Base-by-base conservation (phyloP, 2,797 vertebrate genomes). In the Urophycis tenuis region DNA sequence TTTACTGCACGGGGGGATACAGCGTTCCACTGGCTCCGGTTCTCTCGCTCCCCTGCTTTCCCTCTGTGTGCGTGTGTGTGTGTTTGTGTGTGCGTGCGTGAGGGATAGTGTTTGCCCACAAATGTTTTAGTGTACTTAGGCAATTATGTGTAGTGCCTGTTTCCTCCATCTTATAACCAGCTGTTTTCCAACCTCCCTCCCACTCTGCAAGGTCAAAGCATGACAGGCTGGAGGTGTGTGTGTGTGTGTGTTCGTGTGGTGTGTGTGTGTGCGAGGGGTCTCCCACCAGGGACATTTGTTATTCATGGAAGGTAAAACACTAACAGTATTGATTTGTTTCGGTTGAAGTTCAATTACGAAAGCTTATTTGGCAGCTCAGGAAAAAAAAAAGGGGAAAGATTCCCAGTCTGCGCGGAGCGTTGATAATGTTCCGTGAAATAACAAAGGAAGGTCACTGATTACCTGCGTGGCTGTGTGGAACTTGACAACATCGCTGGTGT, bases 341-440 rank as follows among this genome's bases (percentile, higher is more conserved):
- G 77, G 77, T 80, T 81, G 29, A 81, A 84, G 83, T 87, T 84
- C 79, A 84, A 80, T 86, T 84, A 80, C 70, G 9, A 39, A 73
- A 70, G 60, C 70, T 74, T 74, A 60, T 60, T 53, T 80, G 79
- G 78, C 25, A 19, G 71, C 77, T 79, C 79, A n/a, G n/a, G 81
- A 72, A 32, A 70, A 70, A 82, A 82, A 82, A 81, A 25, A 60
- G n/a, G 2, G 3, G 11, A 25, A 2, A 45, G 8, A 60, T 60
- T 75, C 67, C 72, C 74, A 85, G 80, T 85, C 82, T 78, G 53
- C 81, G 71, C 2, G n/a, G 3, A 1, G 0, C 5, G 7, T 53
- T 80, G 81, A 77, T 82, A 78, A 73, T 7, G 15, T 72, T 73
- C 73, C 77, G 53, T 77, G 73, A 81, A 84, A 72, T 33, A 80